A percentile compares a stretch with the other conserved stretches of the same genome.
phyloP scores from a whole-genome alignment of 2,888 invertebrate species.

The Habrosyne pyritoides region DNA sequence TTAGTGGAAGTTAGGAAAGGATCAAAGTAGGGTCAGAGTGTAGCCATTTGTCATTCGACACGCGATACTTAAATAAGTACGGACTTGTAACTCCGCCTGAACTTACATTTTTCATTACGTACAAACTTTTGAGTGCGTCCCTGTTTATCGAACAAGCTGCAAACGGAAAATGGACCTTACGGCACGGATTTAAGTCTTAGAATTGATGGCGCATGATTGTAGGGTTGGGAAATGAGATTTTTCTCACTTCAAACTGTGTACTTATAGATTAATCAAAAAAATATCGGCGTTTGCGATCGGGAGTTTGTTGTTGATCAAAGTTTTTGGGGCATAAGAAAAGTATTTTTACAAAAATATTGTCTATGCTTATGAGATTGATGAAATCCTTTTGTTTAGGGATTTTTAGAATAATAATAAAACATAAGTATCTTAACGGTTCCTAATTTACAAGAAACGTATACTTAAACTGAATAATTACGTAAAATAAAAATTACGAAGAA shows the following conservation, averaged over 20 bases:
- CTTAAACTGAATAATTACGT: too few species aligned
- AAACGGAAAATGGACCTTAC: slow-evolving; percentile 24
- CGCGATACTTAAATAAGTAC: slow-evolving; percentile 68
- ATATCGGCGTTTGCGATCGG: slow-evolving; percentile 22
- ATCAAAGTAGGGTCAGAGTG: slow-evolving; percentile 51
- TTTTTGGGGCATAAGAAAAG: not conserved
- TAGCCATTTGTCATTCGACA: slow-evolving; percentile 73
- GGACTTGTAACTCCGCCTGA: slow-evolving; percentile 49
- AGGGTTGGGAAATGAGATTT: slow-evolving; percentile 16
- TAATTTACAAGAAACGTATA: too few species aligned
- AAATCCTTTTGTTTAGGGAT: too few species aligned
- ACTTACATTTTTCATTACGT: slow-evolving; percentile 72
- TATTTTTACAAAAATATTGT: too few species aligned
- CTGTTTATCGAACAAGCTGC: slow-evolving; percentile 17
- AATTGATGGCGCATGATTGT: not conserved
- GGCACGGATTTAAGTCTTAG: not conserved
- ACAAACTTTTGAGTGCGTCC: slow-evolving; percentile 47
- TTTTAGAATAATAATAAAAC: too few species aligned
- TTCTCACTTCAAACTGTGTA: slow-evolving; percentile 23
- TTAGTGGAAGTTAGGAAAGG: slow-evolving; percentile 42
- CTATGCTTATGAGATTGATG: too few species aligned
- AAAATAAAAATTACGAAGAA: too few species aligned
- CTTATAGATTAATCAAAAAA: slow-evolving; percentile 35
- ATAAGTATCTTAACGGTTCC: too few species aligned
- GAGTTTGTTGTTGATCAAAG: not conserved